Base-by-base conservation (phyloP, 2,113 vertebrate species). In the Misgurnus anguillicaudatus region DNA sequence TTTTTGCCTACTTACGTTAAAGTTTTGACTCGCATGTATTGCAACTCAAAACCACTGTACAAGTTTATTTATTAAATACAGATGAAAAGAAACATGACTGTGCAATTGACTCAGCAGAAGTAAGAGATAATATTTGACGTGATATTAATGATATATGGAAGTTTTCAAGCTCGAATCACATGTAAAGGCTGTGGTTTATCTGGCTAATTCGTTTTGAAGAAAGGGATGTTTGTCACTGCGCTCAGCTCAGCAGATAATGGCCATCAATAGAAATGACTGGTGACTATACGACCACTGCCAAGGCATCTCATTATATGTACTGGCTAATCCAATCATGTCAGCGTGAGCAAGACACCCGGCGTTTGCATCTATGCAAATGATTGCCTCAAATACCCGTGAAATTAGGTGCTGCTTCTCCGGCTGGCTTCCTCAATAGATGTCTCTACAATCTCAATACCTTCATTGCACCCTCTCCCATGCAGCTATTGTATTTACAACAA, bases 251-350 rank as follows among this genome's bases (percentile, higher is more conserved):
- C n/a, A 61, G 60, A 55, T 81, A 51, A 24, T 53, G 36, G 13
- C 68, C 73, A 19, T 62, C 38, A 68, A 57, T 48, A 62, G 58
- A 78, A 58, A 74, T 53, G 31, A 64, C 14, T 65, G 38, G 55
- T 57, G 21, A 75, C 36, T 64, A 38, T 48, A 47, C 7, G 61
- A 48, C 60, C 51, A 60, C 78, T 71, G 41, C 48, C 47, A 53
- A 41, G 77, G 69, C 65, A 55, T 79, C 60, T 62, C 48, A 38
- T 76, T 75, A 75, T 75, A 79, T 55, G 19, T 39, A 3, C 51
- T 21, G 76, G 41, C 70, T 84, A 82, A 79, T 82, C 77, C 36
- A 79, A 82, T 82, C 76, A 77, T 72, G 80, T 73, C 73, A 63
- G 66, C 5, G 36, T 5, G 24, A 70, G 10, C 31, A 51, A 31